Conservation (phyloP, 1,140 invertebrate genomes). For the Rhopalosiphum maidis region DNA sequence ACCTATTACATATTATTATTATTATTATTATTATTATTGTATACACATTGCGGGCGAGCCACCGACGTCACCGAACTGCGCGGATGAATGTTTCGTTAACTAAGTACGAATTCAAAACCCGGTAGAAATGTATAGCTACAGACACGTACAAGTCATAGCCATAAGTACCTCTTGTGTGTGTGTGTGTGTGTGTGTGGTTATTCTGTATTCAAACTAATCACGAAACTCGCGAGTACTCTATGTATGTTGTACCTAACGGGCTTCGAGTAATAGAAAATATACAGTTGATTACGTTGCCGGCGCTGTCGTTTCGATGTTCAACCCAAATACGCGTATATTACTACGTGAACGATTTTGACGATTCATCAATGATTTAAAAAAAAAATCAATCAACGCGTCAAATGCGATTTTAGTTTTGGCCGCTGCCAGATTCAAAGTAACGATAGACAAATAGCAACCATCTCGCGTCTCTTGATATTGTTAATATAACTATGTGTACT, state of each 20-base stretch:
- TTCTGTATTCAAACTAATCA: constrained; percentile 30
- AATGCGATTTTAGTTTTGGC: neutral
- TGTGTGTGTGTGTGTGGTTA: neutral
- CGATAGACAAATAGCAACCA: neutral
- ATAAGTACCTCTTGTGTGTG: neutral
- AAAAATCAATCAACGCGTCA: neutral
- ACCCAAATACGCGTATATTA: neutral
- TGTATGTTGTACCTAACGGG: neutral
- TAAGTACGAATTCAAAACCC: neutral
- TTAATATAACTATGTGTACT: neutral
- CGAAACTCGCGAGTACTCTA: neutral
- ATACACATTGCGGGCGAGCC: neutral
- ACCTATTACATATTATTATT: neutral
- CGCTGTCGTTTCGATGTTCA: neutral
- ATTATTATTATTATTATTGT: too few relatives aligned
- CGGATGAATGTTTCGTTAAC: constrained; percentile 30
- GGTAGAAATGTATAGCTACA: neutral
- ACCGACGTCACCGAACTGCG: neutral
- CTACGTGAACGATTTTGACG: neutral
- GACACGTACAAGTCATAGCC: neutral
- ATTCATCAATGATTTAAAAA: neutral
- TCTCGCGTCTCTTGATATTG: neutral
- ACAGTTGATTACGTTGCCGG: neutral
- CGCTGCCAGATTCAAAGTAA: neutral
- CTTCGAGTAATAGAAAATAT: neutral